These are phyloP conservation scores for Dorcus parallelipipedus DNA, from an alignment of 2,888 invertebrate genomes.

Conservation along the genomic window DNA sequence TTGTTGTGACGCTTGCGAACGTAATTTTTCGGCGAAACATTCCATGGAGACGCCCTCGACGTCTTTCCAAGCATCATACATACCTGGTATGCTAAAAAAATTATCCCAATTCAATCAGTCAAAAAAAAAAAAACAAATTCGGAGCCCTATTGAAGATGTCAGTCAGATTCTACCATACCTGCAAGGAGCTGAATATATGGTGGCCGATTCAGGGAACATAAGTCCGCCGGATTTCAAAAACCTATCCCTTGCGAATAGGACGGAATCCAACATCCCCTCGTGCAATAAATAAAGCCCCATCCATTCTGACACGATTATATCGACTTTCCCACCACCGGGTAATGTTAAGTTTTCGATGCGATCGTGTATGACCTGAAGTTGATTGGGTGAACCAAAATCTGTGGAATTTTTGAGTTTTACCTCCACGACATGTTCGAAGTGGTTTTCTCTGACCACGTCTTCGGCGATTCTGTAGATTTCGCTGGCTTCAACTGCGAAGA, in stretches of 20 bases:
- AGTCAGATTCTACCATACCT: slow-evolving; percentile 32
- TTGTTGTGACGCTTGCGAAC: slow-evolving; percentile 59
- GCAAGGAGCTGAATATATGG: slow-evolving; percentile 62
- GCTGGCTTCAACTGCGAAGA: slow-evolving; percentile 83
- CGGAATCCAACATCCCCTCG: slow-evolving; percentile 93
- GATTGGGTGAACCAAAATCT: background rate
- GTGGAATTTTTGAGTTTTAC: slow-evolving; percentile 40
- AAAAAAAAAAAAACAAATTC: background rate
- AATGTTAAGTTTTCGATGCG: slow-evolving; percentile 72
- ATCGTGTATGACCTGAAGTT: slow-evolving; percentile 64
- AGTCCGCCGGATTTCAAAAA: slow-evolving; percentile 71
- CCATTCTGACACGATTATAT: slow-evolving; percentile 94
- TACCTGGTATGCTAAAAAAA: slow-evolving; percentile 57
- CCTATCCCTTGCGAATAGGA: slow-evolving; percentile 75
- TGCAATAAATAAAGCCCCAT: slow-evolving; percentile 96
- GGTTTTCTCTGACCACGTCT: slow-evolving; percentile 69
- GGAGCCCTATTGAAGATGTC: background rate
- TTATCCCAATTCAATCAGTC: background rate
- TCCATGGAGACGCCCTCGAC: slow-evolving; percentile 80
- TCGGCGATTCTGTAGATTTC: slow-evolving; percentile 62
- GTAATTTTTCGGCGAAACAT: slow-evolving; percentile 59
- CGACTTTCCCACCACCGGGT: slow-evolving; percentile 67
- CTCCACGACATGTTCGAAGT: slow-evolving; percentile 62
- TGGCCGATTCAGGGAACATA: slow-evolving; percentile 74
- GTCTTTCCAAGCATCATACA: slow-evolving; percentile 72